Evolutionary conservation across 2,797 vertebrate genomes (phyloP), one percentile per base, ranked within the genome.

Genomic region (Coregonus suidteri): DNA sequence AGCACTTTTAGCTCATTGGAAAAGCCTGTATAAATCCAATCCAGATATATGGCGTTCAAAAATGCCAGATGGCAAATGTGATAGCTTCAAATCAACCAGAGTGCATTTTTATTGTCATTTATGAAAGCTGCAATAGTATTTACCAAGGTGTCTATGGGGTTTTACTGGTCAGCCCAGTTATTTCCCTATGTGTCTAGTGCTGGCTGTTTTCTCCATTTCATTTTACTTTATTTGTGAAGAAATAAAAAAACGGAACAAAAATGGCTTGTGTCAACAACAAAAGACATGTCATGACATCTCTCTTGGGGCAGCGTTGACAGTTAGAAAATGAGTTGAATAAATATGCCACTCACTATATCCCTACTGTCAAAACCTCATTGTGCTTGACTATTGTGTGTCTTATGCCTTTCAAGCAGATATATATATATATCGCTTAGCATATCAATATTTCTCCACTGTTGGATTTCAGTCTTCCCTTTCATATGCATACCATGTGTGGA

Each of bases 401-500:
- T 80, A 82, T 80, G 82, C 82, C 79, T 87, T 87, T 87, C 85
- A 85, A 82, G 78, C 74, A 69, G 81, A 83, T 71, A 81, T 47
- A 47, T 7, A 47, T 7, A 47, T 47, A 73, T 80, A 79, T 84
- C 86, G 79, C 82, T 81, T 77, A 25, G 73, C 84, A 79, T 84
- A 79, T 82, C 75, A 80, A 79, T 84, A 82, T 84, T 83, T 80
- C 74, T 71, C 25, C 65, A 56, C 76, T 5, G 35, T 47, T 52
- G 66, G 30, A 74, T 77, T 67, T 82, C 80, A 75, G 83, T 86
- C 88, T 86, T 82, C 77, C 62, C 68, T 80, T 87, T 91, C 89
- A 89, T 79, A 82, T 88, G 86, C 76, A 77, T 34, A 69, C 88
- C 87, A 89, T 89, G 91, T 89, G 92, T 87, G 79, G 79, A 83